Conservation (phyloP, 2,888 invertebrate species). For the Abrostola triplasia region DNA sequence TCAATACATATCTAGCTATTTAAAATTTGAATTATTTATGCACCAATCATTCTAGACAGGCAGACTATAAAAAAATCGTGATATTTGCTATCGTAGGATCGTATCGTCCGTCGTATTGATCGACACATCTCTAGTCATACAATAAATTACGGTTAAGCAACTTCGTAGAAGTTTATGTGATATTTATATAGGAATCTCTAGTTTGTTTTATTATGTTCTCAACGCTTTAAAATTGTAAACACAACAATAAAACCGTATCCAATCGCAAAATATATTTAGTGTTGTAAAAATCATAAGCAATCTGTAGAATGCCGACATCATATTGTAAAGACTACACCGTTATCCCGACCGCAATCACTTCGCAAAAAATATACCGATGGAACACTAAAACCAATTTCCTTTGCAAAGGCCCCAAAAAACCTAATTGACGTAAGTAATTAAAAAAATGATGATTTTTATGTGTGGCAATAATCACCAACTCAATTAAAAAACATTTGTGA, state of each 20-base stretch:
- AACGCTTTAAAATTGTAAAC: not conserved
- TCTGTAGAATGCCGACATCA: constrained; percentile 27
- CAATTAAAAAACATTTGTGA: constrained; percentile 18
- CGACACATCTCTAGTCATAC: too few species aligned
- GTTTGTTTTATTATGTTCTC: not conserved
- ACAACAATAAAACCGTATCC: not conserved
- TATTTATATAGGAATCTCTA: not conserved
- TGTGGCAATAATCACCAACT: constrained; percentile 19
- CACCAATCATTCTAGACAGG: too few species aligned
- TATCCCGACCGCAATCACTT: constrained; percentile 44
- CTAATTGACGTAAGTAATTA: constrained; percentile 25
- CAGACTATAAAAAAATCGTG: too few species aligned
- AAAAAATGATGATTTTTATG: constrained; percentile 16
- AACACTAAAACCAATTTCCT: constrained; percentile 33
- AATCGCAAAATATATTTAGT: not conserved
- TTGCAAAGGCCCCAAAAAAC: constrained; percentile 24
- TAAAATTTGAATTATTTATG: too few species aligned
- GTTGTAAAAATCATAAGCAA: constrained; percentile 28
- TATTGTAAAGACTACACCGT: constrained; percentile 47
- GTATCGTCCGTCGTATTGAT: too few species aligned
- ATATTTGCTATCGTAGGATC: too few species aligned
- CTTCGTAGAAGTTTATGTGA: too few species aligned
- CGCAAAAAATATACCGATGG: constrained; percentile 35
- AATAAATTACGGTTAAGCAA: too few species aligned
- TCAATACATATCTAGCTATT: too few species aligned